Evolutionary conservation across 2,888 invertebrate species (phyloP).

Genomic region (Alviniconcha strummeri): DNA sequence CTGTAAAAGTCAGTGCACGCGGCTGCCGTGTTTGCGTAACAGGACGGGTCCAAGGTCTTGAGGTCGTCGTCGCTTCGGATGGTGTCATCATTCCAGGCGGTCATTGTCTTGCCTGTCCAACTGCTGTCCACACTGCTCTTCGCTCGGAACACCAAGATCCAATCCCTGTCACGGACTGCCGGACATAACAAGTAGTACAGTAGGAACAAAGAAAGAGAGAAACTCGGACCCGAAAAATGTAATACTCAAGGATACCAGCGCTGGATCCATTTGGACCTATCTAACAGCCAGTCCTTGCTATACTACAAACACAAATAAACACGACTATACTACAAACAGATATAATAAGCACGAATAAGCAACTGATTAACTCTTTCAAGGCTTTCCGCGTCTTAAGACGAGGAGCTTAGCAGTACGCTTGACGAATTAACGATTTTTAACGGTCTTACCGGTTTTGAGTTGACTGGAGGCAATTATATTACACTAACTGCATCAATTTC

Average conservation of each 20-base stretch:
- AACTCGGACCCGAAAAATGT: not conserved
- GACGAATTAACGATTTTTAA: too few relatives aligned
- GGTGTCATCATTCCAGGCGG: conserved; percentile 9
- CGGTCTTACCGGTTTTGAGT: too few relatives aligned
- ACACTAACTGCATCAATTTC: too few relatives aligned
- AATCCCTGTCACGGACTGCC: conserved; percentile 36
- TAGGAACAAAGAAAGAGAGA: too few relatives aligned
- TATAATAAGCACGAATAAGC: too few relatives aligned
- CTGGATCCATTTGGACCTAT: not conserved
- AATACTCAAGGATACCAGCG: not conserved
- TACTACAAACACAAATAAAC: too few relatives aligned
- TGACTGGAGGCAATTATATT: too few relatives aligned
- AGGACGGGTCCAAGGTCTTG: conserved; percentile 10
- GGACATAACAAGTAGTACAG: not conserved
- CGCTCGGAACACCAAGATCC: conserved; percentile 39
- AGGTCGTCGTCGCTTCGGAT: conserved; percentile 27
- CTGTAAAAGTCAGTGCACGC: conserved; percentile 30
- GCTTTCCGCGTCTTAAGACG: too few relatives aligned
- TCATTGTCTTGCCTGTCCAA: not conserved
- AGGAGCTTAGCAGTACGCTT: too few relatives aligned
- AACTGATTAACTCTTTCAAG: too few relatives aligned
- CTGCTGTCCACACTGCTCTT: conserved; percentile 24
- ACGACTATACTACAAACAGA: too few relatives aligned
- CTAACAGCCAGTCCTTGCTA: not conserved
- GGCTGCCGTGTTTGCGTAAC: conserved; percentile 10